Evolutionary conservation across 2,113 vertebrate species (phyloP).

Genomic region (Atherinomorus stipes): DNA sequence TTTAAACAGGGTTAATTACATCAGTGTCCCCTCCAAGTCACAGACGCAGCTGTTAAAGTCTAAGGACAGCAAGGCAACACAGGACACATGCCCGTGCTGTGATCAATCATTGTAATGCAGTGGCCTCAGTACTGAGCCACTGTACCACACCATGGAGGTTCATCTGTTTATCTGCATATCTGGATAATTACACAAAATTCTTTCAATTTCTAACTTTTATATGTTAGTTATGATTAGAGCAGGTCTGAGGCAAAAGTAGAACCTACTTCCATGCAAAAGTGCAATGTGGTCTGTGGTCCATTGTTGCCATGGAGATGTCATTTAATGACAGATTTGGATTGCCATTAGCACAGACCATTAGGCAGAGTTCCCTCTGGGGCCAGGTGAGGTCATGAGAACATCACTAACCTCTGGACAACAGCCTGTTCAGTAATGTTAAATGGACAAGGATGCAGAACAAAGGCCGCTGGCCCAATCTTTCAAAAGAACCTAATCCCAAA

Average conservation of each 20-base stretch:
- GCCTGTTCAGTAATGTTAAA: slow-evolving; percentile 67
- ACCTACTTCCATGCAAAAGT: slow-evolving; percentile 27
- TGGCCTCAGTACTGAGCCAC: slow-evolving; percentile 23
- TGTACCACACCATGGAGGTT: slow-evolving; percentile 4
- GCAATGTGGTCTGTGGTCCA: slow-evolving; percentile 28
- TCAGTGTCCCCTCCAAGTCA: slow-evolving; percentile 52
- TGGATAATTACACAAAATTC: neutral
- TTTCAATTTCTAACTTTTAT: slow-evolving; percentile 15
- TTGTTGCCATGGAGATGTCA: slow-evolving; percentile 64
- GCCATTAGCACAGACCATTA: slow-evolving; percentile 82
- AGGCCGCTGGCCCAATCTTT: slow-evolving; percentile 45
- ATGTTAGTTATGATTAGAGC: slow-evolving; percentile 24
- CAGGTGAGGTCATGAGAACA: slow-evolving; percentile 82
- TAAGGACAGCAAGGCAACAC: slow-evolving; percentile 48
- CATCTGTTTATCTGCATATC: slow-evolving; percentile 1
- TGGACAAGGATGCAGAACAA: slow-evolving; percentile 61
- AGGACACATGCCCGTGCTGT: slow-evolving; percentile 24
- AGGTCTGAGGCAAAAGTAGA: slow-evolving; percentile 17
- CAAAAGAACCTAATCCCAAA: slow-evolving; percentile 61
- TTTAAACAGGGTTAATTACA: slow-evolving; percentile 57
- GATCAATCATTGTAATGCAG: slow-evolving; percentile 62
- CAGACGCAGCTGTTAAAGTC: slow-evolving; percentile 52
- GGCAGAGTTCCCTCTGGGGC: slow-evolving; percentile 70
- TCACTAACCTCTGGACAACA: slow-evolving; percentile 64
- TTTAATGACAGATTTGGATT: slow-evolving; percentile 71